These are phyloP conservation scores for Tipula vernalis DNA, from an alignment of 2,888 invertebrate species.

Conservation along the genomic window DNA sequence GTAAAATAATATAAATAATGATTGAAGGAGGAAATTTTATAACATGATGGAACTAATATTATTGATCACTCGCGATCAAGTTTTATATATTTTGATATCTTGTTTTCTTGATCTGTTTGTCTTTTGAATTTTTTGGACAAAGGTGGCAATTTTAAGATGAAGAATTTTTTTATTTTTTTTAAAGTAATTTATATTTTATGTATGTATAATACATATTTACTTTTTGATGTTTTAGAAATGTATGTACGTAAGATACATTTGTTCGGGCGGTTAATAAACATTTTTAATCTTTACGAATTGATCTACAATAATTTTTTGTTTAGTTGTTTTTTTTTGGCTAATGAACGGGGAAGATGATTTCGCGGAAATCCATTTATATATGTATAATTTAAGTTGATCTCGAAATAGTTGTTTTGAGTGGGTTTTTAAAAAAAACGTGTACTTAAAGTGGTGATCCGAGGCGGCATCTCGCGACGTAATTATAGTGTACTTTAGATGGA, in stretches of 20 bases:
- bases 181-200: not conserved
- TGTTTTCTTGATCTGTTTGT: not conserved
- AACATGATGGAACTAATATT: conserved; percentile 4
- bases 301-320: not conserved
- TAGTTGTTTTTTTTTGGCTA: not conserved
- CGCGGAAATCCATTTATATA: not conserved
- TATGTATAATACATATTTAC: not conserved
- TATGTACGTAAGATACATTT: not conserved
- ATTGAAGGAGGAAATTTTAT: not conserved
- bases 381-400: not conserved
- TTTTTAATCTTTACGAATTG: not conserved
- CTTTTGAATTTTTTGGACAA: not conserved
- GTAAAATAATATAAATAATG: not conserved
- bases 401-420: not conserved
- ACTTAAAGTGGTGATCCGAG: not conserved
- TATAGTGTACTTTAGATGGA: not conserved
- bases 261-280: not conserved
- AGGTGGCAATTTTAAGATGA: not conserved
- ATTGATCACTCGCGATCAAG: not conserved
- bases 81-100: not conserved
- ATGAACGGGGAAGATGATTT: not conserved
- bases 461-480: not conserved
- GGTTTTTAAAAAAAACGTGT: not conserved
- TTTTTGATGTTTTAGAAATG: not conserved
- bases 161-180: not conserved